Evolutionary conservation across 2,888 invertebrate genomes (phyloP).

Genomic region (Tachina lurida): DNA sequence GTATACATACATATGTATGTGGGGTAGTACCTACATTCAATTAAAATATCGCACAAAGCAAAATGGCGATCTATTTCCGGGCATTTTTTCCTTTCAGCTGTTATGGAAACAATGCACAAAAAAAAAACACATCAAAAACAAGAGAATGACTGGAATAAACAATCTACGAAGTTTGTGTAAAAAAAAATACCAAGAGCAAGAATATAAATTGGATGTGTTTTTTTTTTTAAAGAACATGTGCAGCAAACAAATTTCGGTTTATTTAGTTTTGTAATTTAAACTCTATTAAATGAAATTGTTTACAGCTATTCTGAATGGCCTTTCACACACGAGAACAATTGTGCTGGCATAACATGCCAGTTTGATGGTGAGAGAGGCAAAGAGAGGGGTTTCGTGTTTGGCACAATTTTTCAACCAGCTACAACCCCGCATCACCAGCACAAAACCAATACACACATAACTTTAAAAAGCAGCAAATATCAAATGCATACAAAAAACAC

Average conservation of each 20-base stretch:
- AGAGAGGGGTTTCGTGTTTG: too few relatives aligned
- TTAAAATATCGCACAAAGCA: conserved; percentile 76
- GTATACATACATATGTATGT: too few relatives aligned
- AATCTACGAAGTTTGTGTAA: conserved; percentile 38
- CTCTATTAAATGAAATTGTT: not conserved
- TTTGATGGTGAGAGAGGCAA: too few relatives aligned
- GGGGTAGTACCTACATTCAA: conserved; percentile 72
- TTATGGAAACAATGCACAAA: conserved; percentile 17
- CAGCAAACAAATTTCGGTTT: not conserved
- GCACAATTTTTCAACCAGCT: too few relatives aligned
- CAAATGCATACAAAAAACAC: too few relatives aligned
- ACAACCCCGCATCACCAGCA: too few relatives aligned
- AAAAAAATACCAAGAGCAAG: conserved; percentile 23
- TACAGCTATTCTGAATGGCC: not conserved
- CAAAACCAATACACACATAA: too few relatives aligned
- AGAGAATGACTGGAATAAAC: conserved; percentile 21
- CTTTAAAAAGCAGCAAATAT: too few relatives aligned
- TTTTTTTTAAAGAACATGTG: not conserved
- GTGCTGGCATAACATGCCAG: too few relatives aligned
- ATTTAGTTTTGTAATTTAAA: not conserved
- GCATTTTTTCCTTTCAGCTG: conserved; percentile 8
- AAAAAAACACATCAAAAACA: conserved; percentile 10
- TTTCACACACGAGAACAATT: too few relatives aligned
- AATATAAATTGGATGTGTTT: not conserved
- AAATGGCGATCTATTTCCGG: conserved; percentile 68